Percentiles rank a stretch among this genome's conserved stretches.
These are phyloP conservation scores for Columba livia DNA, from an alignment of 2,113 vertebrate genomes.

Conservation along the genomic window DNA sequence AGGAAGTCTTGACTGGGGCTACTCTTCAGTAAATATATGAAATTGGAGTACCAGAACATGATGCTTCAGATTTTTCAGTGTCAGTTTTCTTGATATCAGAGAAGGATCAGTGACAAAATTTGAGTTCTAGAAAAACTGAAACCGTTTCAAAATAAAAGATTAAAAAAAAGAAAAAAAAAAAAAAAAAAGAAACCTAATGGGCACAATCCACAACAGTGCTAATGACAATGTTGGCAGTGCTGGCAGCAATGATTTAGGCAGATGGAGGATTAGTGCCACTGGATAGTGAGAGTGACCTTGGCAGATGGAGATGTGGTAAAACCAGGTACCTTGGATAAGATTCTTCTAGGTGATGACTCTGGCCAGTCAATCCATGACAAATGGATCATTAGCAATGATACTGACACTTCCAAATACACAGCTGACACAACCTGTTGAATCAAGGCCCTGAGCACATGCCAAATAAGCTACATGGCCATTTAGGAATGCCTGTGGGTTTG, in stretches of 20 bases:
- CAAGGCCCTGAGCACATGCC: neutral
- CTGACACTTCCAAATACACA: neutral
- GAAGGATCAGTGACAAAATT: neutral
- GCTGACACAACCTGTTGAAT: neutral
- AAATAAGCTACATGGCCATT: neutral
- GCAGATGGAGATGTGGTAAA: neutral
- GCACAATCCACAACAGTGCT: neutral
- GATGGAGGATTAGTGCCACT: neutral
- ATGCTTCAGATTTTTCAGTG: neutral
- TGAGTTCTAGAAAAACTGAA: neutral
- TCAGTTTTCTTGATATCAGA: neutral
- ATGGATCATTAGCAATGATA: neutral
- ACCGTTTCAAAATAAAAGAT: neutral
- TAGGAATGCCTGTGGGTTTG: neutral
- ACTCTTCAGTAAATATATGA: neutral
- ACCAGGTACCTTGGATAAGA: neutral
- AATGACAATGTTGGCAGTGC: neutral
- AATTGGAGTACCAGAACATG: neutral
- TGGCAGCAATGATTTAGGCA: neutral
- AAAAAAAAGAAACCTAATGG: neutral
- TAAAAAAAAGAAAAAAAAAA: neutral
- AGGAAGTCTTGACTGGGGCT: neutral
- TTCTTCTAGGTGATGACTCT: neutral
- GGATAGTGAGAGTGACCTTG: neutral
- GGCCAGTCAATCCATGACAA: neutral